Evolutionary conservation across 2,888 invertebrate genomes (phyloP).

Genomic region (Mellilla xanthometata): DNA sequence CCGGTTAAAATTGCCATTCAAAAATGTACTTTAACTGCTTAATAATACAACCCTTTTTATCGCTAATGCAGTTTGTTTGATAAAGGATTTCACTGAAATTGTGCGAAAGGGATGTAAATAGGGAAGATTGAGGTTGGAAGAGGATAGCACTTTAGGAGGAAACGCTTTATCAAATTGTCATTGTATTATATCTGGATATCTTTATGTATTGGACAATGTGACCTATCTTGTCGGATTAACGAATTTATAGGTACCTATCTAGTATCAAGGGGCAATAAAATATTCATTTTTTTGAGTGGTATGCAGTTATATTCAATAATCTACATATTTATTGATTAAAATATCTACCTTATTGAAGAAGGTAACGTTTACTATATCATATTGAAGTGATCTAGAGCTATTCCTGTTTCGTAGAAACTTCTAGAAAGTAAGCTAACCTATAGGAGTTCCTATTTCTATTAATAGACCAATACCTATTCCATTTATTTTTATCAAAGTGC

Average conservation of each 20-base stretch:
- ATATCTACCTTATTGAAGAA: too few relatives aligned
- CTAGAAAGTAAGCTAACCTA: too few relatives aligned
- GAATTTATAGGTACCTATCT: too few relatives aligned
- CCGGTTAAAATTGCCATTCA: conserved; percentile 9
- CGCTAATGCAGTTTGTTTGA: conserved; percentile 26
- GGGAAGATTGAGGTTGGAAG: conserved; percentile 27
- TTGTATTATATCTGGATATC: conserved; percentile 21
- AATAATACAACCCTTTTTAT: conserved; percentile 17
- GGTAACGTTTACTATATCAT: too few relatives aligned
- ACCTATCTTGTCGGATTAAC: conserved; percentile 32
- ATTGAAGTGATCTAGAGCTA: too few relatives aligned
- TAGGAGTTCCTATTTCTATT: too few relatives aligned
- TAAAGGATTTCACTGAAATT: conserved; percentile 45
- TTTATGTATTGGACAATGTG: conserved; percentile 25
- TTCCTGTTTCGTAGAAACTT: too few relatives aligned
- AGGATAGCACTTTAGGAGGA: conserved; percentile 29
- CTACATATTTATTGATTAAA: too few relatives aligned
- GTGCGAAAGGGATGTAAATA: conserved; percentile 36
- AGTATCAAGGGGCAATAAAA: too few relatives aligned
- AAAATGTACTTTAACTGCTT: conserved; percentile 30
- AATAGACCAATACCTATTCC: too few relatives aligned
- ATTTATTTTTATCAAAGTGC: conserved; percentile 58
- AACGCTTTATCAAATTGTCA: conserved; percentile 29
- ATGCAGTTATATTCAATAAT: too few relatives aligned
- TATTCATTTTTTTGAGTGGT: too few relatives aligned